Percentiles rank a stretch among this genome's conserved stretches.
These are phyloP conservation scores for Enteromius treurensis DNA, from an alignment of 2,797 vertebrate species.

Conservation along the genomic window DNA sequence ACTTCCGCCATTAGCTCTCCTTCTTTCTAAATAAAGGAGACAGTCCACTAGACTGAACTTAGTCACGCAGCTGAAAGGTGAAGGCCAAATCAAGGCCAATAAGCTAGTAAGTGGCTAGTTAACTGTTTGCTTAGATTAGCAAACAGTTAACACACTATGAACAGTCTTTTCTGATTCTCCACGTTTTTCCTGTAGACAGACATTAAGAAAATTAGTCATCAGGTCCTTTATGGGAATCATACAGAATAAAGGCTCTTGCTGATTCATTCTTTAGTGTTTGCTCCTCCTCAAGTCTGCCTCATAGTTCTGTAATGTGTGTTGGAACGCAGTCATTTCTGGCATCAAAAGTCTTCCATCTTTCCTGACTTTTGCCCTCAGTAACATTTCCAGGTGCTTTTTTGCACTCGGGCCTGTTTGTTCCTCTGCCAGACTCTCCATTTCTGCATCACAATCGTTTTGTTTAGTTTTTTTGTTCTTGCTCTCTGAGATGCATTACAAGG, in stretches of 20 bases:
- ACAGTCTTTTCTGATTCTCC: neutral
- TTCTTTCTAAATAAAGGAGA: slow-evolving; percentile 14
- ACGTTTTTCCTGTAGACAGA: neutral
- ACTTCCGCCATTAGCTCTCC: slow-evolving; percentile 62
- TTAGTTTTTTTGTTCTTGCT: slow-evolving; percentile 21
- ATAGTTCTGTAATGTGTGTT: neutral
- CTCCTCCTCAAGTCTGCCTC: neutral
- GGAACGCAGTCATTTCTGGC: slow-evolving; percentile 35
- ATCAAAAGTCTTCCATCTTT: slow-evolving; percentile 62
- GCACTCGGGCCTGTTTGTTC: slow-evolving; percentile 38
- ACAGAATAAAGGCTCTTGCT: slow-evolving; percentile 4
- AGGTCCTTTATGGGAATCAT: neutral
- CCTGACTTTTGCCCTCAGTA: slow-evolving; percentile 41
- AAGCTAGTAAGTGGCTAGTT: too few relatives aligned
- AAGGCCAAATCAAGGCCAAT: slow-evolving; percentile 12
- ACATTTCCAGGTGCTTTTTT: slow-evolving; percentile 59
- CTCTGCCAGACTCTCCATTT: slow-evolving; percentile 48
- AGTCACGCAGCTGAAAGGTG: slow-evolving; percentile 1
- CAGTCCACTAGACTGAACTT: slow-evolving; percentile 24
- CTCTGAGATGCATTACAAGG: slow-evolving; percentile 45
- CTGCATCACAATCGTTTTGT: slow-evolving; percentile 6
- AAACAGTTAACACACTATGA: slow-evolving; percentile 3
- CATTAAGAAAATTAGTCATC: slow-evolving; percentile 2
- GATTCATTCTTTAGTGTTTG: slow-evolving; percentile 16
- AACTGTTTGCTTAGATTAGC: too few relatives aligned